Base-by-base conservation (phyloP, 2,113 vertebrate species). In the Suncus etruscus region DNA sequence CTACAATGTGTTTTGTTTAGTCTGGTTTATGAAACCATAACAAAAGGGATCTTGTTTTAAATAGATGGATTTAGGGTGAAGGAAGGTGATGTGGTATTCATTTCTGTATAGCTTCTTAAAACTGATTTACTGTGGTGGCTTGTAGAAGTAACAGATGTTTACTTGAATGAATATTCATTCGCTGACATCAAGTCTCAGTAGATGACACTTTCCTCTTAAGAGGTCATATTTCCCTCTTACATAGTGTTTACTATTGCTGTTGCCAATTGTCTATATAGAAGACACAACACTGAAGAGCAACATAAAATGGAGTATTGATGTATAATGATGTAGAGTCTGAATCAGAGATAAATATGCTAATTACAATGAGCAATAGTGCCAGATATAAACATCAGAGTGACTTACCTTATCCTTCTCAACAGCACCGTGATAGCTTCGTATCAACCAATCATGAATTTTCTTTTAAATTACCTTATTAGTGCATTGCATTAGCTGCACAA, bases 91-190 rank as follows among this genome's bases (percentile, higher is more conserved):
- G 89, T 89, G 25, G 29, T 88, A 96, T 87, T 94, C 32, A 89
- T 72, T 31, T 91, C 84, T 91, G 90, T 96, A 69, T 77, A 89
- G 86, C 83, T 66, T 96, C 88, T 96, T 97, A 94, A 86, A 89
- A 84, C 89, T 94, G 83, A 95, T 96, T 97, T 96, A 95, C 74
- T 91, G 15, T 72, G 82, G 45, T 73, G 87, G 87, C 0, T 14
- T 92, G 72, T 95, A 78, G n/a, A 86, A 92, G 83, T 89, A 96
- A 93, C 92, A 97, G 93, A 94, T 97, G 94, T 94, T 97, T 96
- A 87, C 96, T 96, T 93, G 75, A 96, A 95, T 97, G 86, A 95
- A 95, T 97, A 97, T 95, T 96, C 75, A 91, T 96, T 97, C 14
- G 1, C 94, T 97, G 83, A 94, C 83, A 90, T 96, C 31, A 91